These are phyloP conservation scores for Eugnorisma glareosa DNA, from an alignment of 2,888 invertebrate species.

Conservation along the genomic window DNA sequence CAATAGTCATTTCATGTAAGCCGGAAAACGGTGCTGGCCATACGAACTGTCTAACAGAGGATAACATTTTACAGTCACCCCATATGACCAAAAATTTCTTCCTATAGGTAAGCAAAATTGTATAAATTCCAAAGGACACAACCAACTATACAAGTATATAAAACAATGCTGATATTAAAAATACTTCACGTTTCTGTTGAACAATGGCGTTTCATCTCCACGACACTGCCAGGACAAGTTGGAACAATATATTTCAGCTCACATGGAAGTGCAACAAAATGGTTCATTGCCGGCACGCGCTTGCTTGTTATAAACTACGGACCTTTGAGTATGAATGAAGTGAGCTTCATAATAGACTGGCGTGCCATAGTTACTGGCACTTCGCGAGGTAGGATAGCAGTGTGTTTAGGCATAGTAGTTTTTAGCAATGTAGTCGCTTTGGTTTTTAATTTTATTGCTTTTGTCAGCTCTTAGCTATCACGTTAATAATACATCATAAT, in stretches of 20 bases:
- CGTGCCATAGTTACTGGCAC: slow-evolving; percentile 1
- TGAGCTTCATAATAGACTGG: slow-evolving; percentile 8
- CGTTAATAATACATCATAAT: not conserved
- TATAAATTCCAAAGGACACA: not conserved
- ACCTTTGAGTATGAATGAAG: slow-evolving; percentile 28
- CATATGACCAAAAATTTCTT: not conserved
- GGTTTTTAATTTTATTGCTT: not conserved
- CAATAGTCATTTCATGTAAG: slow-evolving; percentile 25
- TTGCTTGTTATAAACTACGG: slow-evolving; percentile 62
- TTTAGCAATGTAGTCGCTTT: not conserved
- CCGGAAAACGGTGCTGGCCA: slow-evolving; percentile 2
- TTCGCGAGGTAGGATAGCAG: not conserved
- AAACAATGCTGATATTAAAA: slow-evolving; percentile 60
- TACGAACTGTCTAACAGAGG: not conserved
- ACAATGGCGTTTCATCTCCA: slow-evolving; percentile 54
- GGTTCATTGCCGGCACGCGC: slow-evolving; percentile 57
- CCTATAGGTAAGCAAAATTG: slow-evolving; percentile 1
- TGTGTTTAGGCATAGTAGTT: not conserved
- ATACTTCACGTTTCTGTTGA: slow-evolving; percentile 50
- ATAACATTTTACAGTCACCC: not conserved
- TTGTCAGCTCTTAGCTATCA: not conserved
- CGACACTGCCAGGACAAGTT: slow-evolving; percentile 60
- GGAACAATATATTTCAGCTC: slow-evolving; percentile 60
- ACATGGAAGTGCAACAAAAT: slow-evolving; percentile 63
- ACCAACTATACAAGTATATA: slow-evolving; percentile 13